phyloP scores from a whole-genome alignment of 2,797 vertebrate species.

The Apodemus agrarius region DNA sequence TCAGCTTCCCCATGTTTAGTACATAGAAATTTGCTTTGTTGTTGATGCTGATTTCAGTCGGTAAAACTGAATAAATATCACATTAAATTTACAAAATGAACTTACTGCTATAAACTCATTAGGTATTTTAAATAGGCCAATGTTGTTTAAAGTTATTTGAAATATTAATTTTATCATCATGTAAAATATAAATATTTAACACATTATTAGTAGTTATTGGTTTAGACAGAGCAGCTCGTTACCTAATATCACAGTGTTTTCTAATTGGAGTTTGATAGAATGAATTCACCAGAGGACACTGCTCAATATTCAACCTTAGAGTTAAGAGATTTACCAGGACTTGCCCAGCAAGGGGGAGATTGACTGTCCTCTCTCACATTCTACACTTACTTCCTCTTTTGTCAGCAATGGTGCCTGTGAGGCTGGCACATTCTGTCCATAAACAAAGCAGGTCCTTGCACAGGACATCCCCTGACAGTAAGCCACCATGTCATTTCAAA shows the following conservation, averaged over 20 bases:
- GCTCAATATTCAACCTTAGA: neutral
- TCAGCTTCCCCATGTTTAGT: neutral
- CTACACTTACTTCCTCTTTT: neutral
- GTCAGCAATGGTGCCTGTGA: neutral
- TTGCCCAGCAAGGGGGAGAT: neutral
- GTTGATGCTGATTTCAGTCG: neutral
- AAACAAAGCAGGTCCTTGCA: neutral
- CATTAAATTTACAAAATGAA: neutral
- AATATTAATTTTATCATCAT: too few relatives aligned
- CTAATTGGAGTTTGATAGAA: neutral
- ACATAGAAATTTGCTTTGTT: neutral
- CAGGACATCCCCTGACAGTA: neutral
- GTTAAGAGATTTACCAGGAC: neutral
- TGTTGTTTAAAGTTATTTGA: neutral
- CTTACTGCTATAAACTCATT: neutral
- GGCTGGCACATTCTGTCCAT: neutral
- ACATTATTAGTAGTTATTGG: too few relatives aligned
- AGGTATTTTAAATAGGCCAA: neutral
- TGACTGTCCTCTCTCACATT: neutral
- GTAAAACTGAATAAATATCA: neutral
- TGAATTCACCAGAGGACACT: neutral
- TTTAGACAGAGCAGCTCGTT: neutral
- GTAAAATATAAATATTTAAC: too few relatives aligned
- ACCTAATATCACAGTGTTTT: neutral
- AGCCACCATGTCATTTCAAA: neutral